A percentile compares a stretch with the other conserved stretches of the same genome.
Conservation (phyloP, 2,113 vertebrate species). For the Poeciliopsis prolifica region DNA sequence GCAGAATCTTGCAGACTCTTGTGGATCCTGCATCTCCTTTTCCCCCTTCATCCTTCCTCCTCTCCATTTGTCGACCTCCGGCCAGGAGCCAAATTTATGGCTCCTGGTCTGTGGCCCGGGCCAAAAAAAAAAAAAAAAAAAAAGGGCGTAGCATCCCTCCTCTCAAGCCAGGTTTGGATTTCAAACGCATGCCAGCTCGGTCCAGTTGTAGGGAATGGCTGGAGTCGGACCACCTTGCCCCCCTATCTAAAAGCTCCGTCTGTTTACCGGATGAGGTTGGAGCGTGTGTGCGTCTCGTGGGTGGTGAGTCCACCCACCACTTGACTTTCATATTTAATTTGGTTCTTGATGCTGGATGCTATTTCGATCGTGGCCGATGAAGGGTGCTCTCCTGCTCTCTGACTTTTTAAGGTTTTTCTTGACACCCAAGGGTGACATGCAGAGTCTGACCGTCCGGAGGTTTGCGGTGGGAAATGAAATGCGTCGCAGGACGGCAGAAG, state of each 20-base stretch:
- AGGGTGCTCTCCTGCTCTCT: constrained; percentile 7
- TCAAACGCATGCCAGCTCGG: constrained; percentile 69
- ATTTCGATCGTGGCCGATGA: constrained; percentile 65
- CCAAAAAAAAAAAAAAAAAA: not conserved
- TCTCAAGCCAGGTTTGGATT: constrained; percentile 67
- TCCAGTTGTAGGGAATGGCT: constrained; percentile 55
- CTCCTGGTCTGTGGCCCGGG: constrained; percentile 49
- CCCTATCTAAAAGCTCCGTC: constrained; percentile 63
- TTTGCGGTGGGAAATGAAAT: constrained; percentile 31
- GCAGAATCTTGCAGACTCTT: no score
- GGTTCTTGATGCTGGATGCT: constrained; percentile 60
- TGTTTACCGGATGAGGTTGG: constrained; percentile 72
- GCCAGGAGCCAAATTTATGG: constrained; percentile 43
- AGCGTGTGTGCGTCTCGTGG: constrained; percentile 63
- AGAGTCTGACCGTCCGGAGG: not conserved
- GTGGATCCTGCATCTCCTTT: not conserved
- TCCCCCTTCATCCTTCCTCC: not conserved
- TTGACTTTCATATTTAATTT: constrained; percentile 70
- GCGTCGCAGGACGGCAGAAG: not conserved
- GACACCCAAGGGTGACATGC: constrained; percentile 29
- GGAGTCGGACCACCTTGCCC: constrained; percentile 69
- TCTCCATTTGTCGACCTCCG: constrained; percentile 34
- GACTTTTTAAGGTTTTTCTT: not conserved
- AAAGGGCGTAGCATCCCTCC: constrained; percentile 62
- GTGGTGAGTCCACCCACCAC: constrained; percentile 68